phyloP scores from a whole-genome alignment of 2,797 vertebrate genomes.

The Cercopithecus petaurista region DNA sequence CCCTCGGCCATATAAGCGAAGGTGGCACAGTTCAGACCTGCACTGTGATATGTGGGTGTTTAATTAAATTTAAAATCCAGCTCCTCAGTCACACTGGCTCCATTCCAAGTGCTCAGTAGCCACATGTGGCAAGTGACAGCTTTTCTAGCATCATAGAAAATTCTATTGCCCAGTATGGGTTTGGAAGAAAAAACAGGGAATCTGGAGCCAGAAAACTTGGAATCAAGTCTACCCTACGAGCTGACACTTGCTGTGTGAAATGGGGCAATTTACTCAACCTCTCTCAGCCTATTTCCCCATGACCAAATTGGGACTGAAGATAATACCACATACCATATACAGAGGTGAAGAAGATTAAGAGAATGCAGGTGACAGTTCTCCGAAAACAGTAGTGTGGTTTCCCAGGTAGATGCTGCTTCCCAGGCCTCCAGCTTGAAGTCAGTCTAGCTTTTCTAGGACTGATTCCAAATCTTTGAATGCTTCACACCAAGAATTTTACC shows the following conservation, averaged over 20 bases:
- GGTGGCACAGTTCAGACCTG: background rate
- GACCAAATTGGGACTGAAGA: background rate
- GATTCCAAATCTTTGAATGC: background rate
- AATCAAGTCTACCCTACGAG: background rate
- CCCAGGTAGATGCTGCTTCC: background rate
- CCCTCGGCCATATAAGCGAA: background rate
- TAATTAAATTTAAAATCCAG: background rate
- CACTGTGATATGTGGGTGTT: background rate
- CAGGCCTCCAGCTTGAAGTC: background rate
- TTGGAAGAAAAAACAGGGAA: background rate
- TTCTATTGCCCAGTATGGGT: background rate
- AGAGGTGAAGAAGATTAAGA: background rate
- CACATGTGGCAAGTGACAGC: background rate
- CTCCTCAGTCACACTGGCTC: background rate
- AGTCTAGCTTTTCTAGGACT: background rate
- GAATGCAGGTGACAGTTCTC: background rate
- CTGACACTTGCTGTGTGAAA: background rate
- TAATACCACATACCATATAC: background rate
- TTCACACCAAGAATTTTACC: background rate
- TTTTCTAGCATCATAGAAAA: background rate
- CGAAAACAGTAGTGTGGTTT: background rate
- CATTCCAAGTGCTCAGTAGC: background rate
- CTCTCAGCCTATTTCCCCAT: background rate
- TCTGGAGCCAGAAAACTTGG: background rate
- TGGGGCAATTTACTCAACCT: background rate